phyloP scores from a whole-genome alignment of 2,797 vertebrate species.

The Etheostoma nigrum region DNA sequence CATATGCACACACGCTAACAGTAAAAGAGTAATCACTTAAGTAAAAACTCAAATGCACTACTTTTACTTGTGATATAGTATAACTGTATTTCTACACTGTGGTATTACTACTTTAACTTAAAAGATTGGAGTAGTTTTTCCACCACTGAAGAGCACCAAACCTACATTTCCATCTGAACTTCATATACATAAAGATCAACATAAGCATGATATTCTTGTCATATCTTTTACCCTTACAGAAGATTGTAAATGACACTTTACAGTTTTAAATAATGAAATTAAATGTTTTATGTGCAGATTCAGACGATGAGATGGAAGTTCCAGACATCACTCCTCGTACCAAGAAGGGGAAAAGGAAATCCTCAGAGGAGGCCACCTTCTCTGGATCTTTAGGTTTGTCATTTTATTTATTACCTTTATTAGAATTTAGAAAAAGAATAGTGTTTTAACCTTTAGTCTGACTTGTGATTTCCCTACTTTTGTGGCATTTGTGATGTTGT shows the following conservation, averaged over 20 bases:
- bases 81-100: too few relatives aligned
- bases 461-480: not conserved
- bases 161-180: not conserved
- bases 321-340: conserved; percentile 18
- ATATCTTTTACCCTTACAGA: not conserved
- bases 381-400: conserved; percentile 75
- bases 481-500: not conserved
- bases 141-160: too few relatives aligned
- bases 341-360: conserved; percentile 86
- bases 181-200: not conserved
- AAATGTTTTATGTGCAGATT: conserved; percentile 33
- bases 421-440: too few relatives aligned
- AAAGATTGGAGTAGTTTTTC: too few relatives aligned
- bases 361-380: conserved; percentile 75
- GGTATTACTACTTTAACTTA: too few relatives aligned
- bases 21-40: too few relatives aligned
- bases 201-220: not conserved
- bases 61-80: too few relatives aligned
- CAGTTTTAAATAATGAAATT: not conserved
- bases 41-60: too few relatives aligned
- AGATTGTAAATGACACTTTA: not conserved
- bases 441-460: not conserved
- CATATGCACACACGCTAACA: too few relatives aligned
- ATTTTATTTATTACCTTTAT: too few relatives aligned
- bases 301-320: conserved; percentile 56